Evolutionary conservation across 1,140 invertebrate species (phyloP).

Genomic region (Drosophila rhopaloa): DNA sequence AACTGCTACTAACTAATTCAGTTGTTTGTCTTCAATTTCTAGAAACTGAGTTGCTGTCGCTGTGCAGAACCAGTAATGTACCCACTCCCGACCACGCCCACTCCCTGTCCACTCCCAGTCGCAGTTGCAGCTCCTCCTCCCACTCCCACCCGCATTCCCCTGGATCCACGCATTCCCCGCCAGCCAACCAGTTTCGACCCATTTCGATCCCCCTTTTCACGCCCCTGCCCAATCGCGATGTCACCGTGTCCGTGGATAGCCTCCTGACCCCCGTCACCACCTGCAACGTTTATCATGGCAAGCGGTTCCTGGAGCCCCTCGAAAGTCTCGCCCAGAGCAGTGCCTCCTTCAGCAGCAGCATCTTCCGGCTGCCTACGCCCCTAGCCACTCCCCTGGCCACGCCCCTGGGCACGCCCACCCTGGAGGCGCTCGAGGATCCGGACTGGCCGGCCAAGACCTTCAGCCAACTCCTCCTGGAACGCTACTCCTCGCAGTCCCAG

Average conservation of each 20-base stretch:
- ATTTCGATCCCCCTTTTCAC: constrained; percentile 25
- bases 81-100: constrained; percentile 16
- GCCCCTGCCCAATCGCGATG: constrained; percentile 17
- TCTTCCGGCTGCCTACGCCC: constrained; percentile 63
- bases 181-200: constrained; percentile 62
- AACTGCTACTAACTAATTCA: background rate
- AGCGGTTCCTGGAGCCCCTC: constrained; percentile 68
- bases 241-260: constrained; percentile 50
- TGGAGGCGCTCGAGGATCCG: constrained; percentile 22
- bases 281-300: constrained; percentile 69
- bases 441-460: constrained; percentile 69
- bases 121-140: constrained; percentile 29
- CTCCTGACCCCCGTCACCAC: constrained; percentile 50
- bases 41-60: constrained; percentile 69
- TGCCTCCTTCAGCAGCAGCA: constrained; percentile 73
- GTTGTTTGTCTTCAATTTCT: constrained; percentile 2
- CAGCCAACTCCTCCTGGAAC: constrained; percentile 58
- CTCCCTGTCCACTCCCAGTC: constrained; percentile 38
- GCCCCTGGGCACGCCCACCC: constrained; percentile 58
- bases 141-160: constrained; percentile 9
- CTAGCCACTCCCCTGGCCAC: constrained; percentile 64
- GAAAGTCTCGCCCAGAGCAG: constrained; percentile 57
- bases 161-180: constrained; percentile 23
- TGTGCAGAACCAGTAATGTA: constrained; percentile 33
- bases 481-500: constrained; percentile 38